Percentiles rank a stretch among this genome's conserved stretches.
These are phyloP conservation scores for Taenaris catops DNA, from an alignment of 2,888 invertebrate species.

Conservation along the genomic window DNA sequence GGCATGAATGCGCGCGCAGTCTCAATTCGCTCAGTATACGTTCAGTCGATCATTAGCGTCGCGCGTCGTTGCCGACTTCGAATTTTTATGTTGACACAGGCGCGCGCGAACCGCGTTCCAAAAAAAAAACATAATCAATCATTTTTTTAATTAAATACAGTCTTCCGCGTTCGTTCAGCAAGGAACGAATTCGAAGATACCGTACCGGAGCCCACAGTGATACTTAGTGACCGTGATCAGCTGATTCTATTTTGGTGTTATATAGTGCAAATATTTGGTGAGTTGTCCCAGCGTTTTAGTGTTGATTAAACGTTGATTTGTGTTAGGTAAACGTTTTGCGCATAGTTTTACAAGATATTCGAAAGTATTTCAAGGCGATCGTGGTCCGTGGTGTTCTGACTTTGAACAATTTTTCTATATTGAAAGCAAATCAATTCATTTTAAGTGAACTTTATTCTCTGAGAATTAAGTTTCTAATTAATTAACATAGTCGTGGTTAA, in stretches of 20 bases:
- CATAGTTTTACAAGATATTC: conserved; percentile 64
- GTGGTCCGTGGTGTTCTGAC: conserved; percentile 48
- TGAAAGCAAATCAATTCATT: conserved; percentile 4
- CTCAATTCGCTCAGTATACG: conserved; percentile 18
- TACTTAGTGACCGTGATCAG: conserved; percentile 35
- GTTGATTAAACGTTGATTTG: conserved; percentile 52
- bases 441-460: no score
- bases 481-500: no score
- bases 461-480: no score
- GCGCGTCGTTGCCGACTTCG: conserved; percentile 48
- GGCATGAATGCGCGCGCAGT: conserved; percentile 33
- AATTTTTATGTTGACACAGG: conserved; percentile 21
- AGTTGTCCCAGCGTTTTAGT: conserved; percentile 37
- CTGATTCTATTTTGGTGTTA: conserved; percentile 30
- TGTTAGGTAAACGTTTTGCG: conserved; percentile 63
- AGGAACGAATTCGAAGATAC: conserved; percentile 31
- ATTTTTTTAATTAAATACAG: conserved; percentile 10
- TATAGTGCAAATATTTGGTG: conserved; percentile 41
- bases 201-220: conserved; percentile 25
- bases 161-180: conserved; percentile 29
- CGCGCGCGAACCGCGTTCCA: conserved; percentile 31
- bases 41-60: conserved; percentile 67
- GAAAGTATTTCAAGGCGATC: conserved; percentile 79
- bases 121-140: conserved; percentile 32
- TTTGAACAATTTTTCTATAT: conserved; percentile 31